Base-by-base conservation (phyloP, 2,888 invertebrate genomes). In the Lithophane ornitopus region DNA sequence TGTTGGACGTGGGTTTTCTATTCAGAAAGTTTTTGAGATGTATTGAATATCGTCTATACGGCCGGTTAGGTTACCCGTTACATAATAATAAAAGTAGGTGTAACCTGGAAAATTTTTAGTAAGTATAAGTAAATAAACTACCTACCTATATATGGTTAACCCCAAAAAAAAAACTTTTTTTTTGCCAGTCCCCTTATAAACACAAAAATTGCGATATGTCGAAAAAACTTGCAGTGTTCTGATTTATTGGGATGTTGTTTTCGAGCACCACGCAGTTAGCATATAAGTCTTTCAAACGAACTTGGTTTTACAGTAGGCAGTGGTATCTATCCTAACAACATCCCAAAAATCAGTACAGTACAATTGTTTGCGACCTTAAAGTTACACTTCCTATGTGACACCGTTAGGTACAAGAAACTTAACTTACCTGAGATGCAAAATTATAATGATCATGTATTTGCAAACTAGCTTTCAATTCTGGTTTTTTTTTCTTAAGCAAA, bases 401-500 rank as follows among this genome's bases (percentile, higher is more conserved):
- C n/a, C 34, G 34, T 4, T 34, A 19, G 26, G 34, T 22, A 39
- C 12, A 59, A n/a, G 22, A 56, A 78, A 44, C n/a, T 26, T 41
- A 11, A 16, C 71, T n/a, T 59, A 11, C 9, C 41, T 41, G 22
- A 16, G 4, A 46, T 63, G 56, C 12, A n/a, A 14, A 54, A 58
- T 39, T 12, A 28, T 58, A 56, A 67, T 59, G 44, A 59, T 52
- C 12, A 14, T 39, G 19, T 16, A 78, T 62, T 70, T 39, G 14
- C 28, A 54, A 77, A 80, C 49, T 65, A 49, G 44, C 16, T 72
- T 39, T 44, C 44, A 63, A 52, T 8, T 80, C 58, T 80, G n/a
- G 7, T 34, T 34, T 34, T 34, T 34, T 34, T 34, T 44, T 68
- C 39, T 34, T 44, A 46, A 34, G 16, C 11, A 44, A 73, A 58